Evolutionary conservation across 2,888 invertebrate species (phyloP), one percentile per base, ranked within the genome.

Genomic region (Phalera bucephala): DNA sequence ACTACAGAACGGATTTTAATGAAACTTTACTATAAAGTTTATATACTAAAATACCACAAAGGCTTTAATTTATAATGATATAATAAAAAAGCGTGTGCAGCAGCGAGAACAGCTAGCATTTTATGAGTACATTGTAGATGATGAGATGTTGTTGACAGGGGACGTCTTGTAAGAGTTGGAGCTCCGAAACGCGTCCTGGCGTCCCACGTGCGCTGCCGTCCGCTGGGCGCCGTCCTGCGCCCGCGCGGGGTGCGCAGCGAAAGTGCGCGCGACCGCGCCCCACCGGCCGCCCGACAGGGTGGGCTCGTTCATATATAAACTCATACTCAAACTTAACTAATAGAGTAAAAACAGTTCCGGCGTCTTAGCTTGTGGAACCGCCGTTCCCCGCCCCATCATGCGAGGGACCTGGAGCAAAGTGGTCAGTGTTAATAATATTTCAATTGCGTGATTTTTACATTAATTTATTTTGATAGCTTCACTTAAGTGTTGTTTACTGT

Each of bases 391-490:
- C 80, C 77, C 76, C 83, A 86, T 51, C 86, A 92, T 92, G 92
- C 86, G 85, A 89, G 91, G 91, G 91, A 90, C 83, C 86, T 82
- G 90, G 91, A 91, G 90, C 86, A 80, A 80, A 84, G 90, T 90
- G 92, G 92, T 92, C 84, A 91, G 92, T 92, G 78, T 52, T 14
- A 7, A n/a, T n/a, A n/a, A n/a, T n/a, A n/a, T n/a, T n/a, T 32
- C n/a, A 11, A 13, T 26, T 3, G 36, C 43, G 27, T 31, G 12
- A 43, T 30, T 22, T 6, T 26, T 30, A 28, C 34, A 25, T 20
- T 20, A n/a, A 14, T 19, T 2, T 40, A 3, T n/a, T 21, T n/a
- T 2, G 2, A 9, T 7, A 9, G 7, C 19, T 27, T 39, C 3
- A 4, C 3, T 13, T 25, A 35, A 41, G 44, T 49, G 49, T 17